Evolutionary conservation across 2,113 vertebrate genomes (phyloP).

Genomic region (Egretta garzetta): DNA sequence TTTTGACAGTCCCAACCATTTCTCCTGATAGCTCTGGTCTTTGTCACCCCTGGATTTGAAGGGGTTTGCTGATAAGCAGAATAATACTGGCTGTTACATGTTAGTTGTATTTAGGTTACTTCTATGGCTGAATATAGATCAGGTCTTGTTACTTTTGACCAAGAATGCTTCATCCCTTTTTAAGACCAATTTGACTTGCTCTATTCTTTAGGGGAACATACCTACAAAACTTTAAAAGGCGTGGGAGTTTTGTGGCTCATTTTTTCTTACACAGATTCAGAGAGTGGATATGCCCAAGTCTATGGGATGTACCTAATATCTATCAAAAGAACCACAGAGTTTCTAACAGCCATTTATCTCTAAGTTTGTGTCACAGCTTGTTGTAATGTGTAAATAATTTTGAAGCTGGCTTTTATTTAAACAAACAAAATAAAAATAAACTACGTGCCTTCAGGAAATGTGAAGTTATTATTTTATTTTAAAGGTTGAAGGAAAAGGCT

Average conservation of each 20-base stretch:
- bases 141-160: not conserved
- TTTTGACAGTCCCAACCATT: not conserved
- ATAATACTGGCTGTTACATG: not conserved
- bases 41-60: not conserved
- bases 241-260: not conserved
- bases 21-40: not conserved
- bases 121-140: not conserved
- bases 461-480: not conserved
- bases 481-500: not conserved
- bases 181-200: not conserved
- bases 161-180: not conserved
- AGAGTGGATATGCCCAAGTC: not conserved
- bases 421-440: not conserved
- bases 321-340: not conserved
- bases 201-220: not conserved
- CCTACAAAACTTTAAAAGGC: not conserved
- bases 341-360: not conserved
- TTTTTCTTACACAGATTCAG: not conserved
- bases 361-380: not conserved
- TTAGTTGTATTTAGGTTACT: not conserved
- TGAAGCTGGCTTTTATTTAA: not conserved
- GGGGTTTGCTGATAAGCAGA: not conserved
- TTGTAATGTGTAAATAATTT: not conserved
- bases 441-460: fast-evolving
- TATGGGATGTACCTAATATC: not conserved